Evolutionary conservation across 2,113 vertebrate genomes (phyloP), one percentile per base, ranked within the genome.

Genomic region (Saccopteryx leptura): DNA sequence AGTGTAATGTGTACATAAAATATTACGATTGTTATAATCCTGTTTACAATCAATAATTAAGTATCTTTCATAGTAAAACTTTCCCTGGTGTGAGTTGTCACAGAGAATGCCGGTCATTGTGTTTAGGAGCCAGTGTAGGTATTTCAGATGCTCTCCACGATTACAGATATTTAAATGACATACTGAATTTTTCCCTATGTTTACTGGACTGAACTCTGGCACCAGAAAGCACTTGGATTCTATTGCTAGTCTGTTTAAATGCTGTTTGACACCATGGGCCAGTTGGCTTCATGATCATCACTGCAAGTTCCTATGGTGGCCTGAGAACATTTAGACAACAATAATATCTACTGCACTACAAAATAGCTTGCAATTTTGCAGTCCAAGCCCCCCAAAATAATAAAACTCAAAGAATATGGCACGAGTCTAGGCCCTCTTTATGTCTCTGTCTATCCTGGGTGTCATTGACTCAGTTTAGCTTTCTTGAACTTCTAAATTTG

Each of bases 401-500:
- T 21, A 90, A 52, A 66, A 84, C 52, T 72, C 18, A 92, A 93
- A 72, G 46, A n/a, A 58, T 54, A 5, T 75, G 28, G 50, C 61
- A 89, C 2, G 9, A 31, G 63, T 81, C 69, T 46, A 81, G 69
- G 14, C 11, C 24, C 18, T 84, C 21, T 90, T 88, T 74, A 17
- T 9, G 14, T 52, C 60, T 50, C 31, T 60, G 1, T 75, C 48
- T 74, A 90, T 9, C 54, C 6, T 31, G 68, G 26, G 15, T 68
- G 46, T 17, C 88, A 69, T 19, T 75, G 21, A 60, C 4, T 96
- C 1, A 76, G 2, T 72, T 39, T 72, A 13, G 17, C 80, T 74
- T 24, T 91, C 72, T 88, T 60, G 18, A 79, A 93, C 12, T 76
- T 97, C 31, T 83, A 76, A 93, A 65, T 12, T 8, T 72, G 31